These are phyloP conservation scores for Pseudocheirus occidentalis DNA, from an alignment of 2,797 vertebrate genomes.

Conservation along the genomic window DNA sequence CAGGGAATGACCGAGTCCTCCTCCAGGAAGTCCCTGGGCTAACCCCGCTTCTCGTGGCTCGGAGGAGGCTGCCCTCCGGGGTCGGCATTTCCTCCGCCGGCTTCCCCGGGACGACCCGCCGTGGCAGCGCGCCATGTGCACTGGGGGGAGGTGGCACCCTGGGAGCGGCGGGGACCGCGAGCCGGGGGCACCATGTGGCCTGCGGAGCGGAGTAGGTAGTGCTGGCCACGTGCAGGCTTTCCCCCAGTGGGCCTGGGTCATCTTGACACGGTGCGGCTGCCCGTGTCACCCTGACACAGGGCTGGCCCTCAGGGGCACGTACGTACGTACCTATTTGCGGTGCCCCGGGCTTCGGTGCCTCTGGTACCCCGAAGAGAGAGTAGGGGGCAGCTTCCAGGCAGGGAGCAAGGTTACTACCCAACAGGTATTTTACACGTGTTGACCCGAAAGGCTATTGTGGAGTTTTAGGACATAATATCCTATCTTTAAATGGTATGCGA, in stretches of 20 bases:
- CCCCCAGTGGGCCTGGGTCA: background rate
- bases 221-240: constrained; percentile 3
- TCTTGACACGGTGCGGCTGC: constrained; percentile 43
- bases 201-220: background rate
- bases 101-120: fast-evolving
- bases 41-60: background rate
- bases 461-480: background rate
- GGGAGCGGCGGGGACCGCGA: background rate
- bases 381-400: background rate
- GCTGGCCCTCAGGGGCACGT: background rate
- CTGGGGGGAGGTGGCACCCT: constrained; percentile 4
- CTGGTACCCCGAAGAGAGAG: no score
- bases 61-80: constrained; percentile 30
- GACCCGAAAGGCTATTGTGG: background rate
- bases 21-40: fast-evolving
- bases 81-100: background rate
- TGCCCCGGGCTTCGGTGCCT: background rate
- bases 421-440: constrained; percentile 61
- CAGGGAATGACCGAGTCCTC: background rate
- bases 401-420: background rate
- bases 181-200: constrained; percentile 50
- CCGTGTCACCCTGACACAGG: constrained; percentile 17
- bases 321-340: constrained; percentile 3
- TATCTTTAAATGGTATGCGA: background rate
- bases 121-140: constrained; percentile 4